Conservation (phyloP, 1,140 invertebrate species). For the Lasaia peninsularis region DNA sequence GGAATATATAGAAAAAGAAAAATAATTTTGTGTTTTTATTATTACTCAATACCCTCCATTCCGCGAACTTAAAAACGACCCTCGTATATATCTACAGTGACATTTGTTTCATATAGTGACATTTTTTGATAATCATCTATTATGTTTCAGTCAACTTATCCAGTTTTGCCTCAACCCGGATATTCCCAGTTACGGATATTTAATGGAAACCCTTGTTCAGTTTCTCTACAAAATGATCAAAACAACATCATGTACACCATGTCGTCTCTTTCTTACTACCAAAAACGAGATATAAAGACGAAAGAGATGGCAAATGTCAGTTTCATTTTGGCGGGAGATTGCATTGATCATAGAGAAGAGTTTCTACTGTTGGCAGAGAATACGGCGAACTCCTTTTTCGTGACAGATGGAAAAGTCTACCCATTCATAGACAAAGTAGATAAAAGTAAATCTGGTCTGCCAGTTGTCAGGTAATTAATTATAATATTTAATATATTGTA, state of each 20-base stretch:
- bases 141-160: slow-evolving; percentile 81
- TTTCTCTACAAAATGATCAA: slow-evolving; percentile 39
- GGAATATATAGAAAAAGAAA: too few species aligned
- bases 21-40: too few species aligned
- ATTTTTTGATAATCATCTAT: neutral
- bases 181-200: slow-evolving; percentile 84
- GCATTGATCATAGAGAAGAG: slow-evolving; percentile 35
- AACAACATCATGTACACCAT: slow-evolving; percentile 43
- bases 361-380: slow-evolving; percentile 43
- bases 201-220: slow-evolving; percentile 77
- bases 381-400: slow-evolving; percentile 46
- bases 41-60: too few species aligned
- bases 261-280: slow-evolving; percentile 38
- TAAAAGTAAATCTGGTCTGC: slow-evolving; percentile 60
- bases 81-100: too few species aligned
- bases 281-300: slow-evolving; percentile 38
- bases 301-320: slow-evolving; percentile 29
- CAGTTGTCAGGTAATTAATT: slow-evolving; percentile 49
- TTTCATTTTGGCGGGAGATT: slow-evolving; percentile 38
- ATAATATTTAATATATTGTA: too few species aligned
- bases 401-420: slow-evolving; percentile 33
- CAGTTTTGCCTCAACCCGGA: slow-evolving; percentile 78
- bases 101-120: too few species aligned
- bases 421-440: slow-evolving; percentile 51
- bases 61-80: too few species aligned